Percentiles rank a stretch among this genome's conserved stretches.
phyloP scores from a whole-genome alignment of 2,888 invertebrate genomes.

The Perizoma affinitatum region DNA sequence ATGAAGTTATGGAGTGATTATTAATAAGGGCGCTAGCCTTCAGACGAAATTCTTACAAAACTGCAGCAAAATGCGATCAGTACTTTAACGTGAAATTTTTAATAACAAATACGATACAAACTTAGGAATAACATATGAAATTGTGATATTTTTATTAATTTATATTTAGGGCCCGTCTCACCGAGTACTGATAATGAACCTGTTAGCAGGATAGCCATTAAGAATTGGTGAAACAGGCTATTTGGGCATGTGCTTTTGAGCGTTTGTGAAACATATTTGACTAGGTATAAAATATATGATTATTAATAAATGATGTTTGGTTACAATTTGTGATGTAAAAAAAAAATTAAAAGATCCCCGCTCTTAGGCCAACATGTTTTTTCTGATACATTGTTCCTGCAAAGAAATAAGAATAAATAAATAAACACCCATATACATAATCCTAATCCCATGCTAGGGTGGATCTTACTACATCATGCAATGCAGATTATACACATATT shows the following conservation, averaged over 20 bases:
- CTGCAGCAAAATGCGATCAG: constrained; percentile 4
- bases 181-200: too few species aligned
- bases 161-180: too few species aligned
- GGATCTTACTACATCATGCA: too few species aligned
- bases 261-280: neutral
- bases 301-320: neutral
- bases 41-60: neutral
- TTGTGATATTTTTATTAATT: too few species aligned
- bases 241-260: too few species aligned
- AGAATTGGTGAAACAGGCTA: too few species aligned
- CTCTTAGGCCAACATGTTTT: constrained; percentile 23
- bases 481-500: too few species aligned
- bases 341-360: neutral
- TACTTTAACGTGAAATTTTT: neutral
- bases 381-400: constrained; percentile 63
- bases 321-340: neutral
- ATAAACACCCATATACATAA: neutral
- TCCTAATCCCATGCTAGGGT: too few species aligned
- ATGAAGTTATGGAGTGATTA: too few species aligned
- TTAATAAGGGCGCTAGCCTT: too few species aligned
- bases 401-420: constrained; percentile 8
- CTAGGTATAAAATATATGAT: neutral
- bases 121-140: constrained; percentile 2
- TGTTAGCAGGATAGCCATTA: too few species aligned
- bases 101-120: neutral